phyloP scores from a whole-genome alignment of 2,113 vertebrate species.

The Hoplias malabaricus region DNA sequence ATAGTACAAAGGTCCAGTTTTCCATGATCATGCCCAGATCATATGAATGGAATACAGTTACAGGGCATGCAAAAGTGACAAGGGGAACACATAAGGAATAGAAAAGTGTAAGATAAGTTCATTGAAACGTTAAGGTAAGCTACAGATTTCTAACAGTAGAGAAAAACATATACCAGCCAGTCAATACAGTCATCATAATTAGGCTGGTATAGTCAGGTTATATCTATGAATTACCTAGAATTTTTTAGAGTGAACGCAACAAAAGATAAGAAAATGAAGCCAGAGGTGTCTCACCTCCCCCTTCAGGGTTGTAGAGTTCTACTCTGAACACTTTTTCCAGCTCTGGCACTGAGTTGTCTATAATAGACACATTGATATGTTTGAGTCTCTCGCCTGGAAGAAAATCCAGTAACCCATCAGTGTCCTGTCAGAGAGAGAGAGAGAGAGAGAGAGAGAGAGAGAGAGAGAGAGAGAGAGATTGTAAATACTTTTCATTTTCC shows the following conservation, averaged over 20 bases:
- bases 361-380: slow-evolving; percentile 84
- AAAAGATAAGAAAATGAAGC: background rate
- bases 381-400: slow-evolving; percentile 88
- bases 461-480: background rate
- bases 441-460: background rate
- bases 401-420: slow-evolving; percentile 83
- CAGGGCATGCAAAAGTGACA: slow-evolving; percentile 10
- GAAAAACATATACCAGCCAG: background rate
- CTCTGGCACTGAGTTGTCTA: slow-evolving; percentile 90
- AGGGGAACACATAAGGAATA: background rate
- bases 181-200: background rate
- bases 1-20: slow-evolving; percentile 35
- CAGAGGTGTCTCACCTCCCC: slow-evolving; percentile 79
- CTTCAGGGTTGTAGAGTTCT: slow-evolving; percentile 83
- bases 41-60: slow-evolving; percentile 18
- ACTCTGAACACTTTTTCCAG: slow-evolving; percentile 93
- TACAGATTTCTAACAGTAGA: background rate
- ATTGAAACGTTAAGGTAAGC: too few species aligned
- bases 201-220: background rate
- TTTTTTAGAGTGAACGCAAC: background rate
- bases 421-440: slow-evolving; percentile 69
- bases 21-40: slow-evolving; percentile 23
- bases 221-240: background rate
- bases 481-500: too few species aligned
- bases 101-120: background rate